phyloP scores from a whole-genome alignment of 2,113 vertebrate genomes.

The Potamarius usumacintae region DNA sequence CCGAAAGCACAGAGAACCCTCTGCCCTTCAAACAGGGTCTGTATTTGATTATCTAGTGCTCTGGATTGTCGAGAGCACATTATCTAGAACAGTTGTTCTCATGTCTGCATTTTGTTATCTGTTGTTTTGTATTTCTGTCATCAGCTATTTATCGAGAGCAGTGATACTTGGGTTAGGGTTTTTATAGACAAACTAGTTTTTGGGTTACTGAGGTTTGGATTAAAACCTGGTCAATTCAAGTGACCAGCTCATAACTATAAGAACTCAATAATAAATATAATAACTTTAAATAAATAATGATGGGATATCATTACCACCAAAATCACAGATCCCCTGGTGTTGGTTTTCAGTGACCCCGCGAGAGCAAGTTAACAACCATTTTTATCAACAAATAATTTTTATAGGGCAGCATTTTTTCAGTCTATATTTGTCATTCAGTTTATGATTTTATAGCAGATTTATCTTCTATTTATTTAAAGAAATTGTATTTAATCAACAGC shows the following conservation, averaged over 20 bases:
- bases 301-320: neutral
- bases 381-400: neutral
- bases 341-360: neutral
- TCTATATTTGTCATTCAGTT: neutral
- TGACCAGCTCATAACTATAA: neutral
- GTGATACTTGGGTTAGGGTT: no score
- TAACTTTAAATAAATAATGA: neutral
- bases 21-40: slow-evolving; percentile 73
- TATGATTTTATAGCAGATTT: neutral
- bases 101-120: neutral
- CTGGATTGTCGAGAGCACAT: neutral
- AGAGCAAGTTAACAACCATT: neutral
- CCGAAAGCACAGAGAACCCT: slow-evolving; percentile 52
- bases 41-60: slow-evolving; percentile 15
- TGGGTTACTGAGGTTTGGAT: no score
- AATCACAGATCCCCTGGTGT: neutral
- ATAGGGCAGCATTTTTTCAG: no score
- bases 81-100: neutral
- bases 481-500: neutral
- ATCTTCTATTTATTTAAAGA: neutral
- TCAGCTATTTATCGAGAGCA: neutral
- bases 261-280: neutral
- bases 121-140: neutral
- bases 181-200: no score
- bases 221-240: neutral